These are phyloP conservation scores for Siphamia tubifer DNA, from an alignment of 2,113 vertebrate genomes.

Conservation along the genomic window DNA sequence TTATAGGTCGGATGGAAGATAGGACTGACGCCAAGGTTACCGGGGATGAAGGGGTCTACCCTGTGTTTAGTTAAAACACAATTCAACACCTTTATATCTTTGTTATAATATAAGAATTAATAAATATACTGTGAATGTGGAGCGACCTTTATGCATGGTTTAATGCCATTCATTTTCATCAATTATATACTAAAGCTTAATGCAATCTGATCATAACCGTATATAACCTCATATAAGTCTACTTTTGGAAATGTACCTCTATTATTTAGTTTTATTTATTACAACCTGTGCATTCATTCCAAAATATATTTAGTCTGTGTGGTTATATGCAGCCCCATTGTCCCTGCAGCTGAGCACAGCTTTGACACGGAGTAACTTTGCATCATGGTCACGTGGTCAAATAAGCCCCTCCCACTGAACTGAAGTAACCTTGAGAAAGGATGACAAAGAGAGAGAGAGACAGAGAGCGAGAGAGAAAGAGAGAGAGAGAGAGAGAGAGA, in stretches of 20 bases:
- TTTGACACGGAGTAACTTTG: slow-evolving; percentile 55
- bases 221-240: too few relatives aligned
- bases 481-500: background rate
- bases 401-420: slow-evolving; percentile 64
- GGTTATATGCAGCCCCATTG: background rate
- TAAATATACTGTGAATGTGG: too few relatives aligned
- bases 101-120: background rate
- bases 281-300: background rate
- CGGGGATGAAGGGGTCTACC: background rate
- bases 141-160: too few relatives aligned
- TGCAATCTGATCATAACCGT: too few relatives aligned
- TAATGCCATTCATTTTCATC: too few relatives aligned
- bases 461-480: background rate
- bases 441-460: slow-evolving; percentile 25
- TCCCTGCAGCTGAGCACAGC: slow-evolving; percentile 38
- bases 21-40: slow-evolving; percentile 36
- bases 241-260: too few relatives aligned
- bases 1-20: slow-evolving; percentile 1
- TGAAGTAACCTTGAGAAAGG: slow-evolving; percentile 70
- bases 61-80: background rate
- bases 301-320: background rate
- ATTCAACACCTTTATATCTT: background rate
- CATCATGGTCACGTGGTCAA: slow-evolving; percentile 62
- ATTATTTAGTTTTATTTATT: background rate
- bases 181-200: too few relatives aligned